Conservation (phyloP, 2,113 vertebrate genomes). For the Pseudorectes ferrugineus region DNA sequence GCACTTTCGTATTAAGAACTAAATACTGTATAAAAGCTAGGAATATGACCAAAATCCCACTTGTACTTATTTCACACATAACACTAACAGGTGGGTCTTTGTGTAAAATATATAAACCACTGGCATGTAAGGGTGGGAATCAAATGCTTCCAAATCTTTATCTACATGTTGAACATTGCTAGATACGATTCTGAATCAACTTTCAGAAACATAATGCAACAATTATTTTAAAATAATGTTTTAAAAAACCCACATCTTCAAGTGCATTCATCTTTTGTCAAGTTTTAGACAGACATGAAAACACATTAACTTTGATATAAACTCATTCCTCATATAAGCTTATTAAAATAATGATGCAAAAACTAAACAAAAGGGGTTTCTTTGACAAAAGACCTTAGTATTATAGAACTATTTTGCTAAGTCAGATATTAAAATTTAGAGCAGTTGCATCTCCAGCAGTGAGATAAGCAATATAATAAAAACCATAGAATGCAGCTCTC, state of each 20-base stretch:
- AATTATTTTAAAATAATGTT: neutral
- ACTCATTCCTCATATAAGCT: neutral
- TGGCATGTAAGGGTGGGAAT: neutral
- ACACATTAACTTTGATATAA: neutral
- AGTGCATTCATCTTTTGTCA: neutral
- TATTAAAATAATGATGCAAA: neutral
- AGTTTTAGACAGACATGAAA: neutral
- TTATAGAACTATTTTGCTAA: neutral
- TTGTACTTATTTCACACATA: neutral
- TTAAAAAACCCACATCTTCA: neutral
- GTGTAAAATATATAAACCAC: neutral
- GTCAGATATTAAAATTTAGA: neutral
- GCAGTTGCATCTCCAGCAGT: neutral
- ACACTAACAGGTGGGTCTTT: neutral
- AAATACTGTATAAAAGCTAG: neutral
- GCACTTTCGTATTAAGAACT: neutral
- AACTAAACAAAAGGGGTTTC: neutral
- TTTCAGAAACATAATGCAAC: neutral
- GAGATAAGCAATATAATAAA: neutral
- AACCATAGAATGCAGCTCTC: neutral
- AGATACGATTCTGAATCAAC: neutral
- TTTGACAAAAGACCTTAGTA: neutral
- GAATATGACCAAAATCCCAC: neutral
- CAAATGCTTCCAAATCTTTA: neutral
- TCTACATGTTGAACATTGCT: neutral